Percentiles rank a stretch among this genome's conserved stretches.
Evolutionary conservation across 2,113 vertebrate species (phyloP).

Genomic region (Gadus macrocephalus): DNA sequence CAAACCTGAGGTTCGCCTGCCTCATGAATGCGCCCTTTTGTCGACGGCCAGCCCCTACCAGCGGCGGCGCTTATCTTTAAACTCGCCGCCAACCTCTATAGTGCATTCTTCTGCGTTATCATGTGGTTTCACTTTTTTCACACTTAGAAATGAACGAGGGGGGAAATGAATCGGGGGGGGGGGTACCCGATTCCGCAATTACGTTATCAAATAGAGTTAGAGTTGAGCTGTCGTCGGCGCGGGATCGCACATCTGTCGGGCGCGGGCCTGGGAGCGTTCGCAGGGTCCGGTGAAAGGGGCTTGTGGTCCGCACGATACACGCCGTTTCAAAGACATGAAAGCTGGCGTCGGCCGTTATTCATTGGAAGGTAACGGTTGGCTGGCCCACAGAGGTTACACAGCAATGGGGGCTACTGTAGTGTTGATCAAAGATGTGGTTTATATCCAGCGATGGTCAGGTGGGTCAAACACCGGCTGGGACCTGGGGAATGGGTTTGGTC

Average conservation of each 20-base stretch:
- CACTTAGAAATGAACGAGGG: neutral
- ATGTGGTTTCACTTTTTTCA: neutral
- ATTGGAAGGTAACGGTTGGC: neutral
- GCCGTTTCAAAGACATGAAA: neutral
- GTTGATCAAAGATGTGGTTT: neutral
- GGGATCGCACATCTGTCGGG: neutral
- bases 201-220: neutral
- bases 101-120: neutral
- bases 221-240: neutral
- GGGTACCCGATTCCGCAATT: neutral
- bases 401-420: neutral
- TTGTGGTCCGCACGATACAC: neutral
- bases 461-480: neutral
- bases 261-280: no score
- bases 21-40: neutral
- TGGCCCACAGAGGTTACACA: neutral
- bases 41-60: neutral
- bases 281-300: neutral
- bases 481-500: neutral
- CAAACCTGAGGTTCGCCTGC: neutral
- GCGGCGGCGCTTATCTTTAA: neutral
- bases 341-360: neutral
- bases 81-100: neutral
- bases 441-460: neutral
- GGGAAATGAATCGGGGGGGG: no score